phyloP scores from a whole-genome alignment of 1,140 invertebrate species.

The Globodera rostochiensis region DNA sequence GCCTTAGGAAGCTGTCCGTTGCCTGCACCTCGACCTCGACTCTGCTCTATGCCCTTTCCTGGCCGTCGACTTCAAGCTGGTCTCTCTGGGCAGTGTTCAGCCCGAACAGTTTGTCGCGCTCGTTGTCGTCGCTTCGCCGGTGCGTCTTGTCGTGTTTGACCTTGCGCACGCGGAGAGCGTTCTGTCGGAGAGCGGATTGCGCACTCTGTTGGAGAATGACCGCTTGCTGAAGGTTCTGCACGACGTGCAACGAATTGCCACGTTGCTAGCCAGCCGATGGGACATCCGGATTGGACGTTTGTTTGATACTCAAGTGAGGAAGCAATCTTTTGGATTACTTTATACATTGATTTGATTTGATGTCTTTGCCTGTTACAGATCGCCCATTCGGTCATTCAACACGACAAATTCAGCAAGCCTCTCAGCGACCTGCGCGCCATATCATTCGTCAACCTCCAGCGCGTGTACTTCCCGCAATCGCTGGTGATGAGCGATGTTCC shows the following conservation, averaged over 20 bases:
- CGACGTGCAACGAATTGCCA: conserved; percentile 87
- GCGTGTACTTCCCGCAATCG: conserved; percentile 65
- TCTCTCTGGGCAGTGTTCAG: conserved; percentile 47
- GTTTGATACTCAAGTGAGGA: conserved; percentile 84
- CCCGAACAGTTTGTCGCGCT: conserved; percentile 25
- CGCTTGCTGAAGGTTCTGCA: conserved; percentile 85
- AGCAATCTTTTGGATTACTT: not conserved
- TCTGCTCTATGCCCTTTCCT: conserved; percentile 38
- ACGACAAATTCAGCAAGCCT: conserved; percentile 84
- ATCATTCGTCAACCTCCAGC: conserved; percentile 61
- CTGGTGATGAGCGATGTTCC: conserved; percentile 63
- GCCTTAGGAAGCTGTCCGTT: conserved; percentile 40
- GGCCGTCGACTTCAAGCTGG: conserved; percentile 62
- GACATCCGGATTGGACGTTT: conserved; percentile 82
- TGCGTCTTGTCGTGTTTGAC: conserved; percentile 77
- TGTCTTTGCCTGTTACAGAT: conserved; percentile 68
- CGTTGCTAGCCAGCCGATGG: conserved; percentile 84
- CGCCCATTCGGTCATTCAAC: conserved; percentile 86
- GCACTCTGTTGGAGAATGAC: conserved; percentile 79
- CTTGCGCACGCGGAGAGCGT: conserved; percentile 81
- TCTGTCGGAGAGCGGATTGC: conserved; percentile 77
- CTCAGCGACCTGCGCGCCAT: conserved; percentile 69
- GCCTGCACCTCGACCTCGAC: conserved; percentile 41
- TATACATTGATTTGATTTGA: not conserved
- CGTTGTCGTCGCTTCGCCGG: conserved; percentile 61